A percentile compares a stretch with the other conserved stretches of the same genome.
Conservation (phyloP, 37 sponge, comb jelly and placozoan species). For the Theonella swinhoei region DNA sequence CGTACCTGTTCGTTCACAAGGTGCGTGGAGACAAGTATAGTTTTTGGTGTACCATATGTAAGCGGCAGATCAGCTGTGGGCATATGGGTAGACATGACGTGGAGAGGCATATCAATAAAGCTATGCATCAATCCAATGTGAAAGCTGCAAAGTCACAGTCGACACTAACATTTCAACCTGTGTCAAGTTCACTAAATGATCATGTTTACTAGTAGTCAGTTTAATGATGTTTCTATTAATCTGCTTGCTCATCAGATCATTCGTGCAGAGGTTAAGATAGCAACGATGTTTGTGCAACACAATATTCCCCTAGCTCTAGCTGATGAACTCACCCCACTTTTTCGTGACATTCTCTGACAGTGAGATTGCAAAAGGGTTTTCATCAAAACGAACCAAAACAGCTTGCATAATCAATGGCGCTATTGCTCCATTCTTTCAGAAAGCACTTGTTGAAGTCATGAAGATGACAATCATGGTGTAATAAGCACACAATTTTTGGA, state of each 20-base stretch:
- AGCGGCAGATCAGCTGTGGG: slow-evolving; percentile 19
- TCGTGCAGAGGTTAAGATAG: slow-evolving; percentile 52
- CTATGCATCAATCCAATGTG: slow-evolving; percentile 9
- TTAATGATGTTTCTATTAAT: not conserved
- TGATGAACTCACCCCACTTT: slow-evolving; percentile 42
- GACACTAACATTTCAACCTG: slow-evolving; percentile 23
- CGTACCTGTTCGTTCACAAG: slow-evolving; percentile 32
- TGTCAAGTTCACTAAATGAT: slow-evolving; percentile 16
- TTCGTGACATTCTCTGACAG: slow-evolving; percentile 45
- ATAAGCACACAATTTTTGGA: slow-evolving; percentile 45
- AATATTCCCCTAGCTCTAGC: slow-evolving; percentile 45
- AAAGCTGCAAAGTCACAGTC: slow-evolving; percentile 8
- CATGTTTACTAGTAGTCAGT: not conserved
- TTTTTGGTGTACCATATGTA: slow-evolving; percentile 40
- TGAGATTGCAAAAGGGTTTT: slow-evolving; percentile 41
- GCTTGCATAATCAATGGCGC: slow-evolving; percentile 55
- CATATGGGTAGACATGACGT: slow-evolving; percentile 41
- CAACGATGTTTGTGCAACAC: slow-evolving; percentile 41
- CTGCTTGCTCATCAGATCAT: not conserved
- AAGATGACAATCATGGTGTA: slow-evolving; percentile 14
- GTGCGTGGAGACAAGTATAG: slow-evolving; percentile 7
- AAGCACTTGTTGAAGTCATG: slow-evolving; percentile 26
- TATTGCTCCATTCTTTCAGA: slow-evolving; percentile 29
- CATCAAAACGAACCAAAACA: slow-evolving; percentile 51
- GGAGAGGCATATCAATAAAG: slow-evolving; percentile 24